phyloP scores from a whole-genome alignment of 1,140 invertebrate species.

The Tetramorium parvispinum region DNA sequence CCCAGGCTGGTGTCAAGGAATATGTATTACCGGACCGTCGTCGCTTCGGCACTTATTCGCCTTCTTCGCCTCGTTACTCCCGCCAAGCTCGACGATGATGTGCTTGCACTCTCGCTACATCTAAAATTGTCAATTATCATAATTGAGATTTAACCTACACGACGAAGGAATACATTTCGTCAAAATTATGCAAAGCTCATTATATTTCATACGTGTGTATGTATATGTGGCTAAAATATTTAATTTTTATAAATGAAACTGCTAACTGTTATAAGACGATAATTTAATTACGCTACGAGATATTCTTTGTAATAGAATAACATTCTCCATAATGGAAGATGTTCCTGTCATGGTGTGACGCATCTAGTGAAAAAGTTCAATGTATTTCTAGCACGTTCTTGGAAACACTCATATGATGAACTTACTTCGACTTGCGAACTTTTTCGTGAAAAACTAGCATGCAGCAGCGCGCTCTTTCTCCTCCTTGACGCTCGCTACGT shows the following conservation, averaged over 20 bases:
- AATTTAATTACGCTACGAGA: not conserved
- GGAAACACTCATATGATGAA: conserved; percentile 71
- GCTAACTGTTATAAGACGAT: not conserved
- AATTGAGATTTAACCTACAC: conserved; percentile 10
- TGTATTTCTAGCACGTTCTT: conserved; percentile 69
- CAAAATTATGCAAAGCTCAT: not conserved
- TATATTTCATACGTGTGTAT: not conserved
- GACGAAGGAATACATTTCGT: not conserved
- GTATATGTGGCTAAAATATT: too few relatives aligned
- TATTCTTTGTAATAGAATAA: conserved; percentile 14
- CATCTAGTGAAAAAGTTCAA: conserved; percentile 53
- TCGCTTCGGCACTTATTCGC: conserved; percentile 65
- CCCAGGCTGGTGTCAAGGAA: conserved; percentile 80
- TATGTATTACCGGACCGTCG: conserved; percentile 72
- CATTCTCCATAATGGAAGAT: conserved; percentile 9
- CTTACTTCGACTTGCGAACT: conserved; percentile 57
- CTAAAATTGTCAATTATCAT: conserved; percentile 18
- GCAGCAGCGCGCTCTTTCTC: conserved; percentile 47
- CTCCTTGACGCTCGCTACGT: conserved; percentile 63
- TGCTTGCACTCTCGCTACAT: conserved; percentile 3
- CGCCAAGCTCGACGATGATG: conserved; percentile 12
- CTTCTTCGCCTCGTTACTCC: conserved; percentile 56
- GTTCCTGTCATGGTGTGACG: conserved; percentile 5
- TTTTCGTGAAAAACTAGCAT: conserved; percentile 60
- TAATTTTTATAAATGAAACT: not conserved